Conservation (phyloP, 1,140 invertebrate genomes). For the Drosophila sechellia region DNA sequence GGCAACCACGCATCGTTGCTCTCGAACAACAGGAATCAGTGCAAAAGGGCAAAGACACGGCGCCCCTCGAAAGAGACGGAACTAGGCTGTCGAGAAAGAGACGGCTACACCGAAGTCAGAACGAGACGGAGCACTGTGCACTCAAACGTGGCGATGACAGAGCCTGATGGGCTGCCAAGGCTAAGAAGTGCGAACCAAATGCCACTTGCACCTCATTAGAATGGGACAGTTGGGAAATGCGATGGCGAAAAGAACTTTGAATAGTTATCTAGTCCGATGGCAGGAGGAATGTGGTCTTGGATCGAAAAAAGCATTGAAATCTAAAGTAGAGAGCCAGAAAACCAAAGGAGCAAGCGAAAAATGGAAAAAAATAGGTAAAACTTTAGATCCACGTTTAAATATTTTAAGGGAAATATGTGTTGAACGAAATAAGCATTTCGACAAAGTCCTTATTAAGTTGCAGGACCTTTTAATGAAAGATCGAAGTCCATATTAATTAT, state of each 20-base stretch:
- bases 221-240: neutral
- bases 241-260: neutral
- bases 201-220: slow-evolving; percentile 27
- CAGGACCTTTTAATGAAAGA: too few relatives aligned
- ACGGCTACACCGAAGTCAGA: neutral
- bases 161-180: slow-evolving; percentile 14
- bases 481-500: too few relatives aligned
- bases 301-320: neutral
- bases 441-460: too few relatives aligned
- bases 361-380: too few relatives aligned
- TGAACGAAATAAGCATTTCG: too few relatives aligned
- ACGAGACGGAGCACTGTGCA: slow-evolving; percentile 34
- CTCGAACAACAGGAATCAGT: slow-evolving; percentile 73
- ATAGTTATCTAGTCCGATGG: neutral
- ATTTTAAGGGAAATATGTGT: too few relatives aligned
- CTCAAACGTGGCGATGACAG: slow-evolving; percentile 59
- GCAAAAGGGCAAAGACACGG: slow-evolving; percentile 42
- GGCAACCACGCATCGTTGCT: slow-evolving; percentile 72
- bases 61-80: slow-evolving; percentile 7
- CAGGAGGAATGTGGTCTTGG: too few relatives aligned
- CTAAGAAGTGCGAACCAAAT: slow-evolving; percentile 1
- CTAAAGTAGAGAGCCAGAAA: too few relatives aligned
- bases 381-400: too few relatives aligned
- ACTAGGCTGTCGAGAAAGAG: neutral
- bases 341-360: too few relatives aligned